Evolutionary conservation across 2,888 invertebrate genomes (phyloP).

Genomic region (Troides oblongomaculatus): DNA sequence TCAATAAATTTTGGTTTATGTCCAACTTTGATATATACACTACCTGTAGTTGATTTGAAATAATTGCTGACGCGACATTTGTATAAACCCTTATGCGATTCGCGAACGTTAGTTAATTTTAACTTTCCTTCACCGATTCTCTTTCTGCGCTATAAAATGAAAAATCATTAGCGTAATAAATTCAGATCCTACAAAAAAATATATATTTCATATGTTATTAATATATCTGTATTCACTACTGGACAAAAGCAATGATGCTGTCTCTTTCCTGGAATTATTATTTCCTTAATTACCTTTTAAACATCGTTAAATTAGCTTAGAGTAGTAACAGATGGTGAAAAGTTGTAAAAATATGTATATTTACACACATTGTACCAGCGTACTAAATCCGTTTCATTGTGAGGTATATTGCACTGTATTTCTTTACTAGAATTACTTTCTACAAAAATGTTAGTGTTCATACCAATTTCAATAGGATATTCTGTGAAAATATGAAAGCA

Average conservation of each 20-base stretch:
- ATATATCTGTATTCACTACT: too few species aligned
- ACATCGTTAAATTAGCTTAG: too few species aligned
- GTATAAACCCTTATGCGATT: neutral
- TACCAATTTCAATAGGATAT: neutral
- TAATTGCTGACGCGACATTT: conserved; percentile 21
- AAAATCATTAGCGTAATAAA: too few species aligned
- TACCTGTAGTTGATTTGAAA: neutral
- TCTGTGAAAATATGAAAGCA: conserved; percentile 4
- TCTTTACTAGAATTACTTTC: conserved; percentile 5
- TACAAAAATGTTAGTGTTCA: neutral
- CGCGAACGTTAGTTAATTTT: neutral
- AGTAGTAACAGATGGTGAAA: neutral
- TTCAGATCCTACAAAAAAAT: too few species aligned
- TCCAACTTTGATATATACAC: neutral
- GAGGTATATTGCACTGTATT: conserved; percentile 3
- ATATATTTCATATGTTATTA: too few species aligned
- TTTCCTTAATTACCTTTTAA: too few species aligned
- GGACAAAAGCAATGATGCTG: too few species aligned
- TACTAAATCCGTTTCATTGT: neutral
- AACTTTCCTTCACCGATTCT: conserved; percentile 1
- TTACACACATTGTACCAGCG: conserved; percentile 14
- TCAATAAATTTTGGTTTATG: conserved; percentile 5
- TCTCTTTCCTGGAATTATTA: too few species aligned
- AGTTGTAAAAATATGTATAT: neutral
- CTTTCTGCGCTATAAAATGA: conserved; percentile 1